phyloP scores from a whole-genome alignment of 2,888 invertebrate genomes.

The Laspeyria flexula region DNA sequence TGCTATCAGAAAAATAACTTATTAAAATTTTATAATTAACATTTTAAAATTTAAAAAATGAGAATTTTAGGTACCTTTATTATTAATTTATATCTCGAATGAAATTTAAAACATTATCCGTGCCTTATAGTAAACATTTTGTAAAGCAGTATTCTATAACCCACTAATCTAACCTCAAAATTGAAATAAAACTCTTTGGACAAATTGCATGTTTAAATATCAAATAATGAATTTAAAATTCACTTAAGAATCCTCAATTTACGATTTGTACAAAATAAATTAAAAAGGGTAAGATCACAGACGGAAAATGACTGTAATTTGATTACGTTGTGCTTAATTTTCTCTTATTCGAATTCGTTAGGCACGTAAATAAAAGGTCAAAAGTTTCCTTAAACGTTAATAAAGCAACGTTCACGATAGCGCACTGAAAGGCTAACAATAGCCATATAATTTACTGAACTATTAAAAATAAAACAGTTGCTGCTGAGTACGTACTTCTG shows the following conservation, averaged over 20 bases:
- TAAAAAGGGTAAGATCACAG: conserved; percentile 14
- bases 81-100: too few relatives aligned
- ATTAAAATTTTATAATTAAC: too few relatives aligned
- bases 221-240: background rate
- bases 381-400: background rate
- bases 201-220: background rate
- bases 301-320: conserved; percentile 3
- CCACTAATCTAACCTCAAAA: background rate
- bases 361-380: background rate
- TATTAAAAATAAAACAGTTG: too few relatives aligned
- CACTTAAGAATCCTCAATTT: background rate
- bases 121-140: background rate
- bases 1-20: too few relatives aligned
- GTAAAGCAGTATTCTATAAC: background rate
- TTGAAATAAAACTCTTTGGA: background rate
- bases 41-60: too few relatives aligned
- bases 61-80: too few relatives aligned
- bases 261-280: conserved; percentile 6
- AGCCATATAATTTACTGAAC: background rate
- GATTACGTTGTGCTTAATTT: conserved; percentile 14
- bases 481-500: too few relatives aligned
- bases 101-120: too few relatives aligned
- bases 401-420: background rate
- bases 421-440: background rate
- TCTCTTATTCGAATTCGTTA: conserved; percentile 4